These are phyloP conservation scores for Daboia siamensis DNA, from an alignment of 2,113 vertebrate genomes.

Conservation along the genomic window DNA sequence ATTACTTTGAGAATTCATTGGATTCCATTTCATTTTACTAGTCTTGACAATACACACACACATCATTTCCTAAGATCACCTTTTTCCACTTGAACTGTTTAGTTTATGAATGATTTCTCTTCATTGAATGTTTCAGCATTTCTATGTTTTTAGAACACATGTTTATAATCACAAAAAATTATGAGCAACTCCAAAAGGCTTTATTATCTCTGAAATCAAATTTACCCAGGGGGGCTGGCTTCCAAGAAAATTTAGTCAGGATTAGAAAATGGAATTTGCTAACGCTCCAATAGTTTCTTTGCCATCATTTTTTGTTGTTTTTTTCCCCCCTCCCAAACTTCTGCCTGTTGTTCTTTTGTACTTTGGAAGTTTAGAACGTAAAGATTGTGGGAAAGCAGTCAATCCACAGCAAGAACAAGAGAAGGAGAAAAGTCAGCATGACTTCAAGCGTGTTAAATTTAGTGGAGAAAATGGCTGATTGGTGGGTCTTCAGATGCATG, in stretches of 20 bases:
- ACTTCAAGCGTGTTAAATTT: background rate
- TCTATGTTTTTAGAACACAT: constrained; percentile 49
- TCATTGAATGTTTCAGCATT: constrained; percentile 41
- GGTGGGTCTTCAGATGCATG: background rate
- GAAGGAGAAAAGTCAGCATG: background rate
- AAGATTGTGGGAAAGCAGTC: constrained; percentile 29
- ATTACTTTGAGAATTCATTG: constrained; percentile 48
- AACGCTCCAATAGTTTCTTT: constrained; percentile 42
- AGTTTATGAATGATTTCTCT: constrained; percentile 45
- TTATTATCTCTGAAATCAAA: constrained; percentile 54
- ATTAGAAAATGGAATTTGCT: constrained; percentile 58
- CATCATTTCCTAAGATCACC: constrained; percentile 40
- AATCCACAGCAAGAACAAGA: constrained; percentile 34
- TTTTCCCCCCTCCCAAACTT: constrained; percentile 43
- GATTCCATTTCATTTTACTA: constrained; percentile 59
- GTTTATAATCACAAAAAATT: constrained; percentile 66
- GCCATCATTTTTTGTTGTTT: constrained; percentile 41
- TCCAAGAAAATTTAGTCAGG: constrained; percentile 55
- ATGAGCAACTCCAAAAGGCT: constrained; percentile 55
- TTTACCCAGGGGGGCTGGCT: constrained; percentile 42
- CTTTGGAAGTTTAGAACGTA: constrained; percentile 25
- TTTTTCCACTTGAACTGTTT: constrained; percentile 51
- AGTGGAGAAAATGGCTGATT: background rate
- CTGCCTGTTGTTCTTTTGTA: constrained; percentile 15
- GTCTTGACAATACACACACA: constrained; percentile 38